phyloP scores from a whole-genome alignment of 1,140 invertebrate genomes.

The Apis laboriosa region DNA sequence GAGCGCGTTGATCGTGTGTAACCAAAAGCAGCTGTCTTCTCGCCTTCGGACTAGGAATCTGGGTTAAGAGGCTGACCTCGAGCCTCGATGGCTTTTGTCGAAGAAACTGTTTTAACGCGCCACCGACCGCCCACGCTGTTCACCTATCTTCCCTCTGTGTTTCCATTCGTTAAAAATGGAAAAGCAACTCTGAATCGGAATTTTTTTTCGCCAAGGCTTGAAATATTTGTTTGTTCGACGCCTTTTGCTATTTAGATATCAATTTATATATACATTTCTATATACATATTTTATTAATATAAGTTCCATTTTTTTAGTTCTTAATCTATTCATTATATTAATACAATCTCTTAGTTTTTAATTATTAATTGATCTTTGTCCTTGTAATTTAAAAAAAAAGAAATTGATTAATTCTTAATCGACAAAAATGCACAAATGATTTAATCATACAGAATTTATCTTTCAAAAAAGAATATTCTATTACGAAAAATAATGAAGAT shows the following conservation, averaged over 20 bases:
- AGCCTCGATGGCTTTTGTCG: conserved; percentile 59
- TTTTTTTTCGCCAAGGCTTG: neutral
- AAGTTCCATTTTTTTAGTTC: too few relatives aligned
- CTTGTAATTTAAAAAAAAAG: too few relatives aligned
- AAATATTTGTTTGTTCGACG: neutral
- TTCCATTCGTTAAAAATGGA: conserved; percentile 3
- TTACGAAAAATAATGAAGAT: neutral
- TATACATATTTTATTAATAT: too few relatives aligned
- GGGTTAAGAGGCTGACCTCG: conserved; percentile 64
- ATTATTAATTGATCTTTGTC: too few relatives aligned
- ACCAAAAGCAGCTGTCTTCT: conserved; percentile 16
- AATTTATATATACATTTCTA: too few relatives aligned
- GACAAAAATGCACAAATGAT: too few relatives aligned
- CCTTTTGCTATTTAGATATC: neutral
- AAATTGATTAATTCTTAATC: too few relatives aligned
- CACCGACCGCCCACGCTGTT: neutral
- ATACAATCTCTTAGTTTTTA: too few relatives aligned
- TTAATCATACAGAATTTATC: too few relatives aligned
- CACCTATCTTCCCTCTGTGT: neutral
- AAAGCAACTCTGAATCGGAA: neutral
- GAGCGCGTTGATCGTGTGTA: conserved; percentile 20
- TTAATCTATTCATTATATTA: too few relatives aligned
- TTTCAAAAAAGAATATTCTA: neutral
- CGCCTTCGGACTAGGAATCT: conserved; percentile 47
- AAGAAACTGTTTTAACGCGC: conserved; percentile 57